These are phyloP conservation scores for Pitta sordida DNA, from an alignment of 2,113 vertebrate species.

Conservation along the genomic window DNA sequence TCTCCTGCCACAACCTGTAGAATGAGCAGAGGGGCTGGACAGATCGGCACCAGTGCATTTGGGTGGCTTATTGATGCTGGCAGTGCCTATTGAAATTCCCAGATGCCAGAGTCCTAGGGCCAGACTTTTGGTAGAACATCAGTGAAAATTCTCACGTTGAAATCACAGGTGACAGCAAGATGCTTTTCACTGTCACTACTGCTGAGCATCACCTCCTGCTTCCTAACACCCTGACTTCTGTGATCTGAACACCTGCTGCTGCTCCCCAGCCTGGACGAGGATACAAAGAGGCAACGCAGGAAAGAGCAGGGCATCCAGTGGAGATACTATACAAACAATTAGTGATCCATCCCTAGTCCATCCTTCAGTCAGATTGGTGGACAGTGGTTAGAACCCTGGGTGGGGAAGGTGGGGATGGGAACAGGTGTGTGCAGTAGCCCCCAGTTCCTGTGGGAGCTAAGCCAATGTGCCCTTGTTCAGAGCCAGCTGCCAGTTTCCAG, in stretches of 20 bases:
- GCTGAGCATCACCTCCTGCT: neutral
- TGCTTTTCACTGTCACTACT: neutral
- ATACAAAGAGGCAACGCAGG: neutral
- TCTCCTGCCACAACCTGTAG: neutral
- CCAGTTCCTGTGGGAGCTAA: neutral
- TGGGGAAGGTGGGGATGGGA: neutral
- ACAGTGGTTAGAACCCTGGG: accelerated
- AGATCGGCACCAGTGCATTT: neutral
- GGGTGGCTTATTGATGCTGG: neutral
- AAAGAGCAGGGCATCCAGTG: neutral
- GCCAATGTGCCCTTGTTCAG: accelerated
- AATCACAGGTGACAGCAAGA: neutral
- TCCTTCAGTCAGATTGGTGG: accelerated
- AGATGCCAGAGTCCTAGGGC: neutral
- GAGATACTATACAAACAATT: neutral
- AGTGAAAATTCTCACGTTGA: accelerated
- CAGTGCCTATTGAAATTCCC: neutral
- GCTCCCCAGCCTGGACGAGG: neutral
- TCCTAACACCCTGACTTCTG: neutral
- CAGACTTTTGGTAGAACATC: neutral
- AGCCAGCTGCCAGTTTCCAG: neutral
- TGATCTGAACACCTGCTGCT: neutral
- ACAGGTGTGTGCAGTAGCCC: neutral
- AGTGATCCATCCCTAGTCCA: accelerated
- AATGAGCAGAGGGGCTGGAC: neutral